These are phyloP conservation scores for Struthidea cinerea DNA, from an alignment of 2,113 vertebrate genomes.

Conservation along the genomic window DNA sequence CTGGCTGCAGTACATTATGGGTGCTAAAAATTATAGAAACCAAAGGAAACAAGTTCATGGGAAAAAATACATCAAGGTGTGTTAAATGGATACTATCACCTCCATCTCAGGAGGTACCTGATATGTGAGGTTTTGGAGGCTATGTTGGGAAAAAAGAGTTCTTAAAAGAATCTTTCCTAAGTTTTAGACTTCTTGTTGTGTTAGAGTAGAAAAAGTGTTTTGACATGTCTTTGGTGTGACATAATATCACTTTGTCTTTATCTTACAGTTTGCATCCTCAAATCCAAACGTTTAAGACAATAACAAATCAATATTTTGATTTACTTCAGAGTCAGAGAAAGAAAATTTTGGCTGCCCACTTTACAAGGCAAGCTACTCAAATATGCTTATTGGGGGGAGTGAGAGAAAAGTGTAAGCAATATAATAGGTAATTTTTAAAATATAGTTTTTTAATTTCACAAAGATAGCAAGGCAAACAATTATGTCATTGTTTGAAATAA, in stretches of 20 bases:
- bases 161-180: neutral
- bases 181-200: neutral
- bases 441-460: constrained; percentile 14
- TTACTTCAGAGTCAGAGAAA: neutral
- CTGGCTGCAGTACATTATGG: neutral
- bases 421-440: neutral
- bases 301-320: neutral
- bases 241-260: neutral
- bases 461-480: constrained; percentile 5
- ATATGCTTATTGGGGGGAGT: neutral
- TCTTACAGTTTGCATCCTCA: neutral
- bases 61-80: neutral
- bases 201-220: neutral
- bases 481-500: constrained; percentile 28
- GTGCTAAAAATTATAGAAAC: neutral
- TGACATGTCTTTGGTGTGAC: neutral
- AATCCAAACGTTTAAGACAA: neutral
- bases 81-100: neutral
- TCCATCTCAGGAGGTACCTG: neutral
- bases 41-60: neutral
- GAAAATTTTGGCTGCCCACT: neutral
- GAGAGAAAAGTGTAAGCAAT: neutral
- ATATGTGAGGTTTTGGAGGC: neutral
- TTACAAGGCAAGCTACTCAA: neutral
- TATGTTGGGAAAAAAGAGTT: neutral